Percentiles rank a stretch among this genome's conserved stretches.
Evolutionary conservation across 2,888 invertebrate genomes (phyloP).

Genomic region (Lithosia quadra): DNA sequence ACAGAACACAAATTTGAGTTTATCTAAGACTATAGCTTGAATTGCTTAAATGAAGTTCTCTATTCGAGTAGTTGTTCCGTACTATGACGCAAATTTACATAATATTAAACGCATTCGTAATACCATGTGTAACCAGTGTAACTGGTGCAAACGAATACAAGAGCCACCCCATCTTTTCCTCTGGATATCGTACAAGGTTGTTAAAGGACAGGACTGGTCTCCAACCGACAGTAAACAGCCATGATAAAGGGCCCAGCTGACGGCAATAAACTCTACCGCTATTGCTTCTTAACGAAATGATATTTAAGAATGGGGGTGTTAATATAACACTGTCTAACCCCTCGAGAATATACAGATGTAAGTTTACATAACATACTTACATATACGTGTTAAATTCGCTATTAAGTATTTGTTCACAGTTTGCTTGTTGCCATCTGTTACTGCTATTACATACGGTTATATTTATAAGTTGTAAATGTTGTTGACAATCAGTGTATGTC

Average conservation of each 20-base stretch:
- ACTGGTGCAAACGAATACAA: too few relatives aligned
- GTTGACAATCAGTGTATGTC: slow-evolving; percentile 29
- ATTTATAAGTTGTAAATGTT: slow-evolving; percentile 6
- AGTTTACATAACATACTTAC: background rate
- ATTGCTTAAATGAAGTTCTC: too few relatives aligned
- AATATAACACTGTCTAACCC: background rate
- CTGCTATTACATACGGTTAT: background rate
- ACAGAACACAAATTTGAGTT: too few relatives aligned
- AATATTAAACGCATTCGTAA: too few relatives aligned
- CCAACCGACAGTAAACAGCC: background rate
- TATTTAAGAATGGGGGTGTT: background rate
- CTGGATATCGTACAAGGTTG: background rate
- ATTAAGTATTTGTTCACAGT: background rate
- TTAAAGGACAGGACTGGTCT: background rate
- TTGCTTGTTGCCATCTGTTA: background rate
- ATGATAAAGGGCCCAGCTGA: background rate
- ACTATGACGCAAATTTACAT: too few relatives aligned
- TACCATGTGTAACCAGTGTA: too few relatives aligned
- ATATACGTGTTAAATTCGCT: background rate
- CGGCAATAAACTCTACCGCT: background rate
- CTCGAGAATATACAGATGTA: background rate
- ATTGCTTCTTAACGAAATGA: background rate
- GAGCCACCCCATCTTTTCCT: background rate
- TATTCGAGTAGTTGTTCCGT: too few relatives aligned
- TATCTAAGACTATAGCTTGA: too few relatives aligned